Percentiles rank a stretch among this genome's conserved stretches.
These are phyloP conservation scores for Toxotes chatareus DNA, from an alignment of 2,113 vertebrate genomes.

Conservation along the genomic window DNA sequence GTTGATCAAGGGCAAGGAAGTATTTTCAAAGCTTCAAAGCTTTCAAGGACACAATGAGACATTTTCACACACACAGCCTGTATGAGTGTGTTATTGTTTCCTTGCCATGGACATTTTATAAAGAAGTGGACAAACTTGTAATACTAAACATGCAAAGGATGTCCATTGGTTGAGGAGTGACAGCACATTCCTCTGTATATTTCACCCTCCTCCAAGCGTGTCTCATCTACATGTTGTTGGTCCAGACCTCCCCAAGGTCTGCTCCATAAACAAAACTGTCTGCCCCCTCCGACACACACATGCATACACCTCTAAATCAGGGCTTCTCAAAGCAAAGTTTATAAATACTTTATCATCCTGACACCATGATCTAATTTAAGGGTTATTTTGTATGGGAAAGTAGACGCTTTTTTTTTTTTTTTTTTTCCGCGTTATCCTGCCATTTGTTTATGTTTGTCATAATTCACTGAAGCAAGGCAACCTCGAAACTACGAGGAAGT, in stretches of 20 bases:
- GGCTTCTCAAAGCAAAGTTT: conserved; percentile 37
- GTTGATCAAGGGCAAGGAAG: neutral
- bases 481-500: neutral
- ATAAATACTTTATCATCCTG: conserved; percentile 39
- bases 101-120: neutral
- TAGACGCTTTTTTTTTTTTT: neutral
- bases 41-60: neutral
- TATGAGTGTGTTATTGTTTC: too few relatives aligned
- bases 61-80: neutral
- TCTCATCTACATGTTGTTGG: conserved; percentile 43
- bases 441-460: conserved; percentile 33
- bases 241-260: conserved; percentile 44
- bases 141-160: neutral
- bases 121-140: neutral
- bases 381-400: conserved; percentile 13
- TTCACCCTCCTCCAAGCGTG: conserved; percentile 4
- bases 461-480: conserved; percentile 19
- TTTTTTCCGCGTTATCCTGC: neutral
- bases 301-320: conserved; percentile 17
- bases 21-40: conserved; percentile 1
- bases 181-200: conserved; percentile 40
- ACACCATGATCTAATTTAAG: conserved; percentile 36
- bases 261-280: conserved; percentile 48
- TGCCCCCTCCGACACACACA: neutral
- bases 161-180: conserved; percentile 16